Percentiles rank a stretch among this genome's conserved stretches.
Evolutionary conservation across 2,888 invertebrate genomes (phyloP).

Genomic region (Camponotus fellah): DNA sequence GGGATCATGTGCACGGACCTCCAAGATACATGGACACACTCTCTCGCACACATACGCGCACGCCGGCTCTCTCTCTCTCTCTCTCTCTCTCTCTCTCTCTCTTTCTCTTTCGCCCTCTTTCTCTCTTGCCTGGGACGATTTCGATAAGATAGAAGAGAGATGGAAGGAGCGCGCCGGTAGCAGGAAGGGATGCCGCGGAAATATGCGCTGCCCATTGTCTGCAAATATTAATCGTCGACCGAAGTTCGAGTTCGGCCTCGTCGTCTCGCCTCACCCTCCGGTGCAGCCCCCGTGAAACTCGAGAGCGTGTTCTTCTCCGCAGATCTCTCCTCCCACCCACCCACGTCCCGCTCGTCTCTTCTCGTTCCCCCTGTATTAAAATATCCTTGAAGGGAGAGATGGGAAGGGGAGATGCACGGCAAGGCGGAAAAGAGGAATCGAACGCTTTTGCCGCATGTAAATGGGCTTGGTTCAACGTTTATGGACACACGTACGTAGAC

Average conservation of each 20-base stretch:
- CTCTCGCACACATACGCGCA: slow-evolving; percentile 2
- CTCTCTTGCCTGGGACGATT: slow-evolving; percentile 29
- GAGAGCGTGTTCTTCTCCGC: slow-evolving; percentile 53
- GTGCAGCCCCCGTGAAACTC: slow-evolving; percentile 63
- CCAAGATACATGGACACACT: slow-evolving; percentile 38
- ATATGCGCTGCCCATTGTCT: slow-evolving; percentile 81
- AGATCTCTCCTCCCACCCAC: slow-evolving; percentile 34
- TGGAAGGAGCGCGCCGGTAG: slow-evolving; percentile 10
- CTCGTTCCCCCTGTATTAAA: slow-evolving; percentile 32
- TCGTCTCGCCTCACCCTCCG: slow-evolving; percentile 43
- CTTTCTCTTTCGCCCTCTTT: not conserved
- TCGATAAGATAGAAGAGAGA: slow-evolving; percentile 26
- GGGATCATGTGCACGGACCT: slow-evolving; percentile 46
- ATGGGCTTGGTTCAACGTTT: slow-evolving; percentile 21
- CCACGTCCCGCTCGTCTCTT: slow-evolving; percentile 1
- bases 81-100: not conserved
- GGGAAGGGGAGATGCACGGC: not conserved
- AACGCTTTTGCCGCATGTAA: slow-evolving; percentile 26
- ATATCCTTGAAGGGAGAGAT: slow-evolving; percentile 7
- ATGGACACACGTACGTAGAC: not conserved
- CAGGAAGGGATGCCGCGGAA: slow-evolving; percentile 71
- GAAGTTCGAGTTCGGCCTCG: slow-evolving; percentile 71
- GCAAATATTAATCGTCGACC: slow-evolving; percentile 82
- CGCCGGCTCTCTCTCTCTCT: too few relatives aligned
- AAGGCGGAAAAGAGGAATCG: slow-evolving; percentile 13